These are phyloP conservation scores for Sander lucioperca DNA, from an alignment of 2,113 vertebrate genomes.

Conservation along the genomic window DNA sequence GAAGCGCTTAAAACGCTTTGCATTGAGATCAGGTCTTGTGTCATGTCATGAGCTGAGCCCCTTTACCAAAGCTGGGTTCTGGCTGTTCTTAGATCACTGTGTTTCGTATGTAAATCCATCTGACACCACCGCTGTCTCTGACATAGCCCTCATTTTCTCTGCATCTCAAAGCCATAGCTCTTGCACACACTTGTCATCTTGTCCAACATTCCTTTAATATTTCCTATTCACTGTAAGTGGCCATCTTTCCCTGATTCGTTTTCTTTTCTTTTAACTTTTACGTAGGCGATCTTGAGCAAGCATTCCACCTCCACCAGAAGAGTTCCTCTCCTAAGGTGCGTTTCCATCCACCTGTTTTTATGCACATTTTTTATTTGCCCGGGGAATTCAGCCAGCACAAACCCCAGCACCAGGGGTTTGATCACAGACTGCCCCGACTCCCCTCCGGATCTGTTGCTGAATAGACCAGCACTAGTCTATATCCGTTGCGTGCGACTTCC, in stretches of 20 bases:
- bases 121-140: conserved; percentile 61
- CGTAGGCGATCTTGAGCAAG: background rate
- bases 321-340: background rate
- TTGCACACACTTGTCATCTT: conserved; percentile 7
- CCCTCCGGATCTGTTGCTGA: no score
- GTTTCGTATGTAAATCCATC: conserved; percentile 75
- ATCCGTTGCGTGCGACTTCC: no score
- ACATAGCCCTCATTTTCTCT: conserved; percentile 60
- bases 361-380: no score
- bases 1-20: conserved; percentile 33
- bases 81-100: conserved; percentile 65
- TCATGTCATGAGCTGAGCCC: conserved; percentile 60
- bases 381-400: no score
- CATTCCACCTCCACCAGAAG: background rate
- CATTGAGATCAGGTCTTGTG: conserved; percentile 48
- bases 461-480: no score
- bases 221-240: conserved; percentile 12
- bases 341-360: no score
- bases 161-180: conserved; percentile 47
- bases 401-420: no score
- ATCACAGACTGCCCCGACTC: no score
- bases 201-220: conserved; percentile 16
- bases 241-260: background rate
- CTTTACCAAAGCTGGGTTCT: conserved; percentile 53
- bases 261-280: conserved; percentile 24